These are phyloP conservation scores for Amiota communis DNA, from an alignment of 2,888 invertebrate genomes.

Conservation along the genomic window DNA sequence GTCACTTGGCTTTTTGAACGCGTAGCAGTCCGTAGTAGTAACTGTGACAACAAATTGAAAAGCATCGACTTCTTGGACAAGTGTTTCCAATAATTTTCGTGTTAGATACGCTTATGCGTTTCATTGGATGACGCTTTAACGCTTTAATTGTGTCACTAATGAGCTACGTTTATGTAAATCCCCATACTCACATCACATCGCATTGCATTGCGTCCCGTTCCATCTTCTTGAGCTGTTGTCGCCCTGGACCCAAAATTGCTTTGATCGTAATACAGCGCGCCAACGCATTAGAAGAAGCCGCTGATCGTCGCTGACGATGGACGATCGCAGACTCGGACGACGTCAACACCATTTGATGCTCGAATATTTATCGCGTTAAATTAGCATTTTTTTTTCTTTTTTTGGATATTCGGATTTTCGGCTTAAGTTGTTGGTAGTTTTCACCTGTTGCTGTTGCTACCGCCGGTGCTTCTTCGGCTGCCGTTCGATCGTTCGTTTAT, in stretches of 20 bases:
- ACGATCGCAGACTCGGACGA: conserved; percentile 21
- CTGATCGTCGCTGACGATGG: neutral
- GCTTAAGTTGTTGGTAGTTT: conserved; percentile 57
- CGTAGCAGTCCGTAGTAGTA: too few relatives aligned
- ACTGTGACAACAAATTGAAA: too few relatives aligned
- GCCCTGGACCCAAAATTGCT: conserved; percentile 43
- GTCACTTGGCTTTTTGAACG: too few relatives aligned
- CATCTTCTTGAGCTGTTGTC: neutral
- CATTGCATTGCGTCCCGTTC: neutral
- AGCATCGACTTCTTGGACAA: too few relatives aligned
- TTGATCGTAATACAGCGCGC: conserved; percentile 24
- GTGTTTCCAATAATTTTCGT: conserved; percentile 28
- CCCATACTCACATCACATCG: conserved; percentile 28
- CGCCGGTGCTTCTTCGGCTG: conserved; percentile 24
- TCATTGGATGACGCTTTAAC: conserved; percentile 34
- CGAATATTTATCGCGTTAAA: conserved; percentile 52
- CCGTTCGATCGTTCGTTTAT: conserved; percentile 58
- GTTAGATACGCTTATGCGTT: conserved; percentile 18
- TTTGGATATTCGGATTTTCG: neutral
- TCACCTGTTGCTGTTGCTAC: conserved; percentile 48
- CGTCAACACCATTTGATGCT: conserved; percentile 27
- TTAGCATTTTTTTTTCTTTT: conserved; percentile 48
- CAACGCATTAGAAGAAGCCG: conserved; percentile 37
- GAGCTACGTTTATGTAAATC: conserved; percentile 67
- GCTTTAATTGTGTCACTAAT: conserved; percentile 67